Base-by-base conservation (phyloP, 2,888 invertebrate species). In the Tinea trinotella region DNA sequence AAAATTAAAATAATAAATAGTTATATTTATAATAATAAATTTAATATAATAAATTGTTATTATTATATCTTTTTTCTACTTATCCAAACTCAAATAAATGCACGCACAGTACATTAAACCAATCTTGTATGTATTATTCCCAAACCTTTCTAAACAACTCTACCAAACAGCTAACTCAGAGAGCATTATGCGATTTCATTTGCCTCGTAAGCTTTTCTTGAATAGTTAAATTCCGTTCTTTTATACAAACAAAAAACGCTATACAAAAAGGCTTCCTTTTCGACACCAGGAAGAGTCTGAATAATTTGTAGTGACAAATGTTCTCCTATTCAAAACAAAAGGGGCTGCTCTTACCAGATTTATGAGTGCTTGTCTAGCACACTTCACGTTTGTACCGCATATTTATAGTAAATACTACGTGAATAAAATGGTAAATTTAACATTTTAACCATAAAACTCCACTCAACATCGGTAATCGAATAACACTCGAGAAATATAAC, bases 261-360 rank as follows among this genome's bases (percentile, higher is more conserved):
- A 46, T 46, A 46, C 46, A 19, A 19, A 50, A 50, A 50, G 50
- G 50, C 22, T 50, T 22, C 15, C 67, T 64, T 68, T 66, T 68
- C 68, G 62, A 65, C 70, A 66, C 68, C 66, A 68, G 73, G 73
- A 73, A 65, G 64, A 60, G 66, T 57, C 60, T 64, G 69, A 68
- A 73, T 73, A 71, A 73, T 73, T 71, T 73, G 50, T 50, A 12
- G 50, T 24, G 50, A 50, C 50, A 50, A 50, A 50, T 50, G 50
- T 50, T 24, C 24, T 50, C 48, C 24, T 24, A 50, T 50, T 15
- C 50, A 50, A 22, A 50, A 50, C 50, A 50, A 50, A 48, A 50
- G 50, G 24, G 50, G 22, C 24, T 20, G 3, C 18, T 5, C 22
- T 50, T 48, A 30, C 30, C 18, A 50, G 50, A 50, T 50, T 50